Conservation (phyloP, 2,797 vertebrate species). For the Sebastes nivosus region DNA sequence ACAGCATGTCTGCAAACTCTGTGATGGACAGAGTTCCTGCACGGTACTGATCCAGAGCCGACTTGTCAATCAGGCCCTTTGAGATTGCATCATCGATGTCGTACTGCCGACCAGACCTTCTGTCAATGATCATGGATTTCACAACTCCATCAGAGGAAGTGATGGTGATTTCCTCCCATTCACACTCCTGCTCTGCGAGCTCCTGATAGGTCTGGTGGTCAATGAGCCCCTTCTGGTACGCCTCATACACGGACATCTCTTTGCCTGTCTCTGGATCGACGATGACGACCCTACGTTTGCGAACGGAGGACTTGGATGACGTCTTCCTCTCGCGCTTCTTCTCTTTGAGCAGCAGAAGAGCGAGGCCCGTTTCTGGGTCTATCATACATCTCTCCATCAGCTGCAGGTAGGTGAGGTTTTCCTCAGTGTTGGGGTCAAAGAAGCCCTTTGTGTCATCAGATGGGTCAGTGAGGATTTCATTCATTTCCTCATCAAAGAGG, state of each 20-base stretch:
- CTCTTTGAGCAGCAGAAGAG: conserved; percentile 92
- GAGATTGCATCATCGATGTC: conserved; percentile 95
- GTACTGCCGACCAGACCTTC: conserved; percentile 94
- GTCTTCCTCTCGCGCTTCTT: conserved; percentile 97
- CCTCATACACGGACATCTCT: conserved; percentile 98
- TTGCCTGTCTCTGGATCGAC: conserved; percentile 97
- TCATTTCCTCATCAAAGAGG: conserved; percentile 98
- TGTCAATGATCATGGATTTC: conserved; percentile 96
- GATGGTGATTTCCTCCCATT: conserved; percentile 98
- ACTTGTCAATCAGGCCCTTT: conserved; percentile 93
- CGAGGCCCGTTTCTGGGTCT: conserved; percentile 90
- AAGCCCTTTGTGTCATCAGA: conserved; percentile 98
- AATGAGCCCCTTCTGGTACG: conserved; percentile 96
- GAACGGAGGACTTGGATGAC: conserved; percentile 97
- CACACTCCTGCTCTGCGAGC: conserved; percentile 96
- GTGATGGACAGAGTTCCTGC: conserved; percentile 94
- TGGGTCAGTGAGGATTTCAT: conserved; percentile 92
- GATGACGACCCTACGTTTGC: conserved; percentile 96
- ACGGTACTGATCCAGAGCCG: conserved; percentile 94
- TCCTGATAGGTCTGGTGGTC: conserved; percentile 98
- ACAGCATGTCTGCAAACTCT: conserved; percentile 98
- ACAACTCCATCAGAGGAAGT: conserved; percentile 96
- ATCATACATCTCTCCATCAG: conserved; percentile 93
- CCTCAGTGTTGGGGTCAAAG: conserved; percentile 98
- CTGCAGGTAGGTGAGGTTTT: conserved; percentile 96